Evolutionary conservation across 2,888 invertebrate genomes (phyloP).

Genomic region (Platycnemis pennipes): DNA sequence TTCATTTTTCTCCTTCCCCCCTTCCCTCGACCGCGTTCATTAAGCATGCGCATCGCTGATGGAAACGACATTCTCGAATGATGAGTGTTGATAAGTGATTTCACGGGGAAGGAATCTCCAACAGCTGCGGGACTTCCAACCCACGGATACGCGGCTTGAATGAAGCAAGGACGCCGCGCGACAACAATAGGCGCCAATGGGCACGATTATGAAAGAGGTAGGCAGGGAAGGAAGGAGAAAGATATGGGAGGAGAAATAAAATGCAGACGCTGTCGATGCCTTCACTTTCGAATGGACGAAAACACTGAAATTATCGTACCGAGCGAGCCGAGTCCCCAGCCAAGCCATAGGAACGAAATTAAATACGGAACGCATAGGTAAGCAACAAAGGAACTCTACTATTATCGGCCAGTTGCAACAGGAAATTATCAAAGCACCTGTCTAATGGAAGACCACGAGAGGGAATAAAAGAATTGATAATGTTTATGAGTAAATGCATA

Average conservation of each 20-base stretch:
- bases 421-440: no score
- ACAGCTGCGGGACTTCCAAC: conserved; percentile 42
- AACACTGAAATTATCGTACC: background rate
- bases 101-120: conserved; percentile 61
- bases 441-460: no score
- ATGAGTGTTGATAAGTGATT: conserved; percentile 66
- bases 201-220: background rate
- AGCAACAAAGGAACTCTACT: background rate
- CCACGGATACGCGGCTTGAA: background rate
- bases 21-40: conserved; percentile 35
- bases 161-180: background rate
- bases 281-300: background rate
- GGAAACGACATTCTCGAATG: conserved; percentile 60
- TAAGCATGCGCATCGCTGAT: conserved; percentile 65
- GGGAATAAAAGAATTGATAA: no score
- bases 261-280: background rate
- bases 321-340: no score
- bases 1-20: background rate
- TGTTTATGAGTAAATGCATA: no score
- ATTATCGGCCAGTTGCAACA: no score
- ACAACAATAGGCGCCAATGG: background rate
- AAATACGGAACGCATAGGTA: background rate
- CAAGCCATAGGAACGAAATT: background rate
- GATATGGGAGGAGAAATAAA: no score
- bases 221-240: background rate